phyloP scores from a whole-genome alignment of 2,113 vertebrate species.

The Pseudorectes ferrugineus region DNA sequence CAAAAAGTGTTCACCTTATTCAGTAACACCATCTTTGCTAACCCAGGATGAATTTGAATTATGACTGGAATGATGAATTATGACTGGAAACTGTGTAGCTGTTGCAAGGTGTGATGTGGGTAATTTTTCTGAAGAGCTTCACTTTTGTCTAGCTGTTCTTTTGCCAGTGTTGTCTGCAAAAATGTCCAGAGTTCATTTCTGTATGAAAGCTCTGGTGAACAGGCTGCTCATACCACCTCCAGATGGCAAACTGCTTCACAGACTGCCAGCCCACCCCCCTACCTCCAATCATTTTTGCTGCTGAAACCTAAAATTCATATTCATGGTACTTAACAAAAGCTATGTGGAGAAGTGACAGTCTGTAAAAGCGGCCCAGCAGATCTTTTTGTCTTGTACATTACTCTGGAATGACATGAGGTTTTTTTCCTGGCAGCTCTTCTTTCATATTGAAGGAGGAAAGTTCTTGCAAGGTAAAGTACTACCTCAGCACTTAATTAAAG shows the following conservation, averaged over 20 bases:
- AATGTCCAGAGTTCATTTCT: not conserved
- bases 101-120: not conserved
- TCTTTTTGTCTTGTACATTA: not conserved
- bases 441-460: not conserved
- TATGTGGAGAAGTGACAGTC: not conserved
- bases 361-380: not conserved
- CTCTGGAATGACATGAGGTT: not conserved
- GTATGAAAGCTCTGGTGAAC: not conserved
- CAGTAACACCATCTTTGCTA: not conserved
- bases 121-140: not conserved
- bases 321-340: not conserved
- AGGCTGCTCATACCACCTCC: not conserved
- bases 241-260: not conserved
- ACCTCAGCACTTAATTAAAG: not conserved
- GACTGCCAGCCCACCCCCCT: accelerated
- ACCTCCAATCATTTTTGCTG: not conserved
- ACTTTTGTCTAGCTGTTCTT: not conserved
- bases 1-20: not conserved
- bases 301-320: not conserved
- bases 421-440: not conserved
- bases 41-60: not conserved
- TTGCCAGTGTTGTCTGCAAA: not conserved
- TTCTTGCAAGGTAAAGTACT: not conserved
- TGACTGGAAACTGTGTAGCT: not conserved
- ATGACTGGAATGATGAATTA: too few relatives aligned